Percentiles rank a stretch among this genome's conserved stretches.
These are phyloP conservation scores for Danio choprae DNA, from an alignment of 2,797 vertebrate species.

Conservation along the genomic window DNA sequence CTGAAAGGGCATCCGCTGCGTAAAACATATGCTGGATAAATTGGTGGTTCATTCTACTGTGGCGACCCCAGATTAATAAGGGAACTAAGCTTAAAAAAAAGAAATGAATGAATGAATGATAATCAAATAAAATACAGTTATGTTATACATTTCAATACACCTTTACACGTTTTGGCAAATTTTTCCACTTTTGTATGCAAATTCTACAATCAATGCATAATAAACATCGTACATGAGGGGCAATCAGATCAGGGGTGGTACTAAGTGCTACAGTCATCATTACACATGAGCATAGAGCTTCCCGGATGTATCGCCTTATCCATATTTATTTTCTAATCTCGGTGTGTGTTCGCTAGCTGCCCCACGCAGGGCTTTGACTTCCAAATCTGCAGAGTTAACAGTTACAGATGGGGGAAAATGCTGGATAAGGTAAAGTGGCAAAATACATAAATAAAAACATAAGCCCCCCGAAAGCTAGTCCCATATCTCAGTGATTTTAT, in stretches of 20 bases:
- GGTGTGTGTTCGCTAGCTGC: slow-evolving; percentile 41
- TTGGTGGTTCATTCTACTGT: too few relatives aligned
- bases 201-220: slow-evolving; percentile 29
- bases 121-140: not conserved
- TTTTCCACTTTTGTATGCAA: slow-evolving; percentile 17
- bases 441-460: slow-evolving; percentile 76
- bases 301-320: slow-evolving; percentile 60
- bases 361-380: slow-evolving; percentile 59
- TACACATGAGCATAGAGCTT: slow-evolving; percentile 54
- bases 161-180: not conserved
- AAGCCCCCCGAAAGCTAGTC: slow-evolving; percentile 70
- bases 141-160: not conserved
- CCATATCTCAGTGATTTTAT: slow-evolving; percentile 66
- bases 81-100: too few relatives aligned
- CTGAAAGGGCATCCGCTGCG: too few relatives aligned
- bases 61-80: too few relatives aligned
- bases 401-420: slow-evolving; percentile 64
- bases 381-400: slow-evolving; percentile 74
- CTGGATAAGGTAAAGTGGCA: slow-evolving; percentile 72
- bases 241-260: slow-evolving; percentile 51
- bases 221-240: not conserved
- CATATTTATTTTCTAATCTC: slow-evolving; percentile 66
- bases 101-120: too few relatives aligned
- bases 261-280: slow-evolving; percentile 62
- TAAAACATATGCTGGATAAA: too few relatives aligned